Conservation (phyloP, 2,797 vertebrate genomes). For the Steatocranus sp. region DNA sequence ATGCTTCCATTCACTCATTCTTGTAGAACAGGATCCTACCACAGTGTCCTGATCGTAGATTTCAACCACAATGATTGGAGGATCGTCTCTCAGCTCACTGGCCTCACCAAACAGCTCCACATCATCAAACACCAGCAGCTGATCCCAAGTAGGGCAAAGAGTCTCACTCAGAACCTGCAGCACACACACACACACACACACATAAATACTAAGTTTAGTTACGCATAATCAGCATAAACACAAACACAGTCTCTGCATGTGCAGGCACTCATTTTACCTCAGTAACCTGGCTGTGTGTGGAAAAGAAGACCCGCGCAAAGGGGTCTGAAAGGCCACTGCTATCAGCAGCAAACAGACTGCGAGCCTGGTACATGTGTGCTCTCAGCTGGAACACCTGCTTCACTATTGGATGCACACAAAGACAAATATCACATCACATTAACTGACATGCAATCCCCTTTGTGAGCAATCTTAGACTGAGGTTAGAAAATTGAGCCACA, state of each 20-base stretch:
- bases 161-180: slow-evolving; percentile 91
- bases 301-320: slow-evolving; percentile 95
- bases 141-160: slow-evolving; percentile 96
- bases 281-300: slow-evolving; percentile 94
- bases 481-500: not conserved
- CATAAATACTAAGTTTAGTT: not conserved
- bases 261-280: slow-evolving; percentile 75
- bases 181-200: not conserved
- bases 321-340: slow-evolving; percentile 95
- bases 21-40: slow-evolving; percentile 66
- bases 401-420: slow-evolving; percentile 72
- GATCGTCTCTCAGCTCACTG: slow-evolving; percentile 89
- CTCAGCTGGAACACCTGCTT: slow-evolving; percentile 96
- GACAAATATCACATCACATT: not conserved
- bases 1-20: not conserved
- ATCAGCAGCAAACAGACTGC: slow-evolving; percentile 93
- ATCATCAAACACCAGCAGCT: slow-evolving; percentile 91
- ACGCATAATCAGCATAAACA: not conserved
- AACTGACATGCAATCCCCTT: not conserved
- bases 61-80: slow-evolving; percentile 95
- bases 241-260: not conserved
- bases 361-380: slow-evolving; percentile 97
- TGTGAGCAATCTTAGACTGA: not conserved
- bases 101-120: slow-evolving; percentile 93
- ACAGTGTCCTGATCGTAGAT: slow-evolving; percentile 95